Conservation (phyloP, 2,797 vertebrate species). For the Sternotherus odoratus region DNA sequence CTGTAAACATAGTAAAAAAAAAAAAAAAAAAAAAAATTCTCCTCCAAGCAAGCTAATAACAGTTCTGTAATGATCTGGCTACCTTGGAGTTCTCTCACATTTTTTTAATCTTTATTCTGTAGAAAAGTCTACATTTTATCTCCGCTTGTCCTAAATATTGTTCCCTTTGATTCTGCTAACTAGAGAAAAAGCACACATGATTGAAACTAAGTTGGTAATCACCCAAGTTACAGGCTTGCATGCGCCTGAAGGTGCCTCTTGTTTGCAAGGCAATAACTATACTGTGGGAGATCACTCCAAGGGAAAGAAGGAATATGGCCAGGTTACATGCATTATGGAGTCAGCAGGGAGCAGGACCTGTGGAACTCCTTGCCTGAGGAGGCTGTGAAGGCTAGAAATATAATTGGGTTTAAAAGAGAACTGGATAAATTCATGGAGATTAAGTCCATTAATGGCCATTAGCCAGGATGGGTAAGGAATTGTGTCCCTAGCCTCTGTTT, state of each 20-base stretch:
- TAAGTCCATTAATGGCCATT: no score
- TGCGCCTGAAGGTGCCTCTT: neutral
- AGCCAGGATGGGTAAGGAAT: no score
- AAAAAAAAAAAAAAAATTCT: rapidly evolving
- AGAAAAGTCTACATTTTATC: neutral
- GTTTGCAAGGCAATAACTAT: neutral
- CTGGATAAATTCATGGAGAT: no score
- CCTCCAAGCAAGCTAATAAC: neutral
- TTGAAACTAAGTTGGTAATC: neutral
- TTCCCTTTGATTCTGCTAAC: neutral
- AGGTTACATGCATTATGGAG: neutral
- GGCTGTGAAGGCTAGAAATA: no score
- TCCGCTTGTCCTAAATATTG: neutral
- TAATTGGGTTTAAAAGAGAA: no score
- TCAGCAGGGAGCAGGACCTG: neutral
- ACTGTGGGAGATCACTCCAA: neutral
- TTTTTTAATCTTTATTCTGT: neutral
- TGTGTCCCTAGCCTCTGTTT: no score
- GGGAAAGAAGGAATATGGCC: neutral
- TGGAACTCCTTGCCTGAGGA: no score
- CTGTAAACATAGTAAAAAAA: rapidly evolving
- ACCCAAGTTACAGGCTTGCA: neutral
- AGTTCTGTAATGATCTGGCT: no score
- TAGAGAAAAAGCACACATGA: neutral
- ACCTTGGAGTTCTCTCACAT: neutral